phyloP scores from a whole-genome alignment of 2,888 invertebrate genomes.

The Agrochola litura region DNA sequence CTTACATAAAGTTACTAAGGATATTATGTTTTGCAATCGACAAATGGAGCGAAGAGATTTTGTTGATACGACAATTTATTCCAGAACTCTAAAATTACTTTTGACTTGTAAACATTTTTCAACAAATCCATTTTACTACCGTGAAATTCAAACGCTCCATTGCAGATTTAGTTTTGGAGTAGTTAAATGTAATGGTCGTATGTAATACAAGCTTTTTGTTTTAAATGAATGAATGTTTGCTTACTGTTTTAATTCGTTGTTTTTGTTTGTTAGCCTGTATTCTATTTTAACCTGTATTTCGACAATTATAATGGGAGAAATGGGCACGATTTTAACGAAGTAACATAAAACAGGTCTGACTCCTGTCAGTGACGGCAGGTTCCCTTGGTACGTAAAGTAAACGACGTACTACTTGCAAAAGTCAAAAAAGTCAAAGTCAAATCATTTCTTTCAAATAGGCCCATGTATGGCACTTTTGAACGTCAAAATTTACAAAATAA shows the following conservation, averaged over 20 bases:
- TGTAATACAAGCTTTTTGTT: conserved; percentile 4
- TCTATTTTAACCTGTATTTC: background rate
- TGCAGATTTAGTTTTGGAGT: conserved; percentile 30
- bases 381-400: background rate
- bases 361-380: background rate
- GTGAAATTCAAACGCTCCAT: conserved; percentile 22
- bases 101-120: conserved; percentile 41
- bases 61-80: conserved; percentile 45
- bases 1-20: background rate
- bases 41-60: conserved; percentile 26
- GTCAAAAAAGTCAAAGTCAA: too few species aligned
- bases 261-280: background rate
- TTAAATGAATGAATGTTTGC: background rate
- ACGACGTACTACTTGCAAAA: too few species aligned
- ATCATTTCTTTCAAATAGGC: too few species aligned
- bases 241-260: background rate
- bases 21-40: conserved; percentile 5
- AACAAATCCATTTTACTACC: conserved; percentile 24
- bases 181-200: conserved; percentile 8
- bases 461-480: too few species aligned
- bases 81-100: conserved; percentile 53
- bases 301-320: background rate
- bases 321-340: background rate
- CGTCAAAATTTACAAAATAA: too few species aligned
- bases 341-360: background rate